Evolutionary conservation across 2,888 invertebrate species (phyloP), one percentile per base, ranked within the genome.

Genomic region (Conops quadrifasciatus): DNA sequence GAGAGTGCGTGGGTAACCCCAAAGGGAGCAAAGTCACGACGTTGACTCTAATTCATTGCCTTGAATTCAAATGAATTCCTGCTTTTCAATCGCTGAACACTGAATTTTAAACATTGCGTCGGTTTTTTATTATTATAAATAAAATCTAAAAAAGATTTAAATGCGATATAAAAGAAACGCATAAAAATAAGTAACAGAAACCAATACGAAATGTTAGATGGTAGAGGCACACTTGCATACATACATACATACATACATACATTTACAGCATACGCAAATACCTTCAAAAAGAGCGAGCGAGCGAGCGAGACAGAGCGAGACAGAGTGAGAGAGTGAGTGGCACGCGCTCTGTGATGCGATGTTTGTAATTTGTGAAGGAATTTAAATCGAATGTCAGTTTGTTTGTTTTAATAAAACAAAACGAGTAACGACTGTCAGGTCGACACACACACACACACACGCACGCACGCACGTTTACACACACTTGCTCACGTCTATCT

Each of bases 311-410:
- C 28, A 16, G 28, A 3, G n/a, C 49, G 49, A 49, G n/a, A 19
- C 2, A 49, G 19, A n/a, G 19, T 9, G 26, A 15, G 58, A 24
- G 24, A 53, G 16, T 36, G 30, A 66, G 24, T 3, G 36, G n/a
- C n/a, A 45, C 64, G 56, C 56, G 43, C 9, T 53, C 24, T 13
- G 45, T 66, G 51, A 51, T 51, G 51, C 49, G 65, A 59, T 59
- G 64, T 58, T 36, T 58, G 64, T 71, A 49, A 71, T 71, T 80
- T 80, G 80, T 80, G 77, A 78, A 81, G 82, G 82, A 82, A 83
- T 83, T 83, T 82, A 83, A 82, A 82, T 82, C 82, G 82, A 82
- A 82, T 82, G 82, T 83, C 82, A 83, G 80, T 81, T 78, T 83
- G 82, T 83, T 83, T 82, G 81, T 79, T 79, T 79, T 78, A 77